A percentile compares a stretch with the other conserved stretches of the same genome.
Conservation (phyloP, 2,888 invertebrate genomes). For the Acleris cristana region DNA sequence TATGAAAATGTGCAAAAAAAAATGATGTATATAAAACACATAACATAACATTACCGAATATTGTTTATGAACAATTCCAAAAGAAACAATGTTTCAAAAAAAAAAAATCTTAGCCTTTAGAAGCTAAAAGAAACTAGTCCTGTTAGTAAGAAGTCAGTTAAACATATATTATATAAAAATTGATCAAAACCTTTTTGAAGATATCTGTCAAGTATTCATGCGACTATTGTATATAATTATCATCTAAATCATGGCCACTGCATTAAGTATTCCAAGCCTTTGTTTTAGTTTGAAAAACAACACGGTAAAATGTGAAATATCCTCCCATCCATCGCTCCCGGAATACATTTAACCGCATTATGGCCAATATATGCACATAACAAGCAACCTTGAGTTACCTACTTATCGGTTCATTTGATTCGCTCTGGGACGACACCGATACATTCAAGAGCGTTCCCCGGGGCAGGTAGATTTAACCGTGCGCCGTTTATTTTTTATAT, state of each 20-base stretch:
- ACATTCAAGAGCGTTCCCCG: slow-evolving; percentile 38
- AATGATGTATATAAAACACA: too few species aligned
- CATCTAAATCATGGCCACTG: slow-evolving; percentile 15
- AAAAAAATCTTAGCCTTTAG: too few species aligned
- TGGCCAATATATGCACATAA: slow-evolving; percentile 60
- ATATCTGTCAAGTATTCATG: too few species aligned
- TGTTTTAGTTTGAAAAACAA: slow-evolving; percentile 34
- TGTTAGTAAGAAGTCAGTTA: too few species aligned
- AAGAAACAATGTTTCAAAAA: too few species aligned
- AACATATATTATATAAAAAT: too few species aligned
- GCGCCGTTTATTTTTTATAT: background rate
- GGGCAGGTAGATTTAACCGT: slow-evolving; percentile 30
- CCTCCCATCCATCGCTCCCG: slow-evolving; percentile 47
- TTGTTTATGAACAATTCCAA: too few species aligned
- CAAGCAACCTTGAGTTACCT: slow-evolving; percentile 41
- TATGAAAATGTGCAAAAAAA: too few species aligned
- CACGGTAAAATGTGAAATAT: slow-evolving; percentile 36
- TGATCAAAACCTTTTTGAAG: too few species aligned
- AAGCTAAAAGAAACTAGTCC: too few species aligned
- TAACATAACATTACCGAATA: too few species aligned
- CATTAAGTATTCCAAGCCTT: slow-evolving; percentile 21
- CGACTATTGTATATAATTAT: too few species aligned
- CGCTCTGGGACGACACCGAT: slow-evolving; percentile 34
- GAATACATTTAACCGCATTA: slow-evolving; percentile 59
- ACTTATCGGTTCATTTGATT: slow-evolving; percentile 39